Base-by-base conservation (phyloP, 2,797 vertebrate genomes). In the Uromys caudimaculatus region DNA sequence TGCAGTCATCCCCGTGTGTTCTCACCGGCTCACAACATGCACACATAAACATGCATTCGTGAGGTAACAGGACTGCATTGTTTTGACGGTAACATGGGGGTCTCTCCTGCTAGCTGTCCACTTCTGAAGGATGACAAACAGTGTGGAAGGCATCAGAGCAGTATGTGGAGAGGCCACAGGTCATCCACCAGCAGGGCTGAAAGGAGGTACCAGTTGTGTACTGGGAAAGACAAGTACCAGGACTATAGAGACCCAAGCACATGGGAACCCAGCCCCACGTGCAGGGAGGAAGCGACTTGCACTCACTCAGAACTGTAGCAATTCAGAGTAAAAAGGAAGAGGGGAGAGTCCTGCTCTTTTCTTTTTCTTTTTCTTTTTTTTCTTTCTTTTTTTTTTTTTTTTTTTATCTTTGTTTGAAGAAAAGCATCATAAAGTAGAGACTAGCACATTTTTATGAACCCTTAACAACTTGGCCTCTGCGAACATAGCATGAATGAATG, bases 41-140 rank as follows among this genome's bases (percentile, higher is more conserved):
- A 97, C 98, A 92, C 87, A 97, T 94, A 97, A 97, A 98, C 58
- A 90, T 87, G 95, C 96, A 96, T 98, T 98, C 97, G 17, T 92
- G 81, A 97, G 62, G 0, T 90, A 96, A 97, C 94, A 97, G 97
- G 94, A 97, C 95, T 98, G 86, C 95, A 75, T 96, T 96, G 62
- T 90, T 96, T 98, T 77, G 67, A 96, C 95, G 98, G 96, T 93
- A 97, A 95, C 78, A 13, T 85, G 67, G 93, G 92, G 85, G 60
- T 62, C 91, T 54, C 41, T 50, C 95, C 81, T 52, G 35, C 69
- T 91, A 95, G 94, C 79, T 95, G 86, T 95, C 94, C 95, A 91
- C 58, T 71, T 16, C 75, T 41, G 88, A 87, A 0, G 52, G 73
- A 76, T 89, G 92, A 96, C 4, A 67, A 50, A 16, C 3, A 2